These are phyloP conservation scores for Apostichopus californicus DNA, from an alignment of 35 echinoderm and acorn worm species.

Conservation along the genomic window DNA sequence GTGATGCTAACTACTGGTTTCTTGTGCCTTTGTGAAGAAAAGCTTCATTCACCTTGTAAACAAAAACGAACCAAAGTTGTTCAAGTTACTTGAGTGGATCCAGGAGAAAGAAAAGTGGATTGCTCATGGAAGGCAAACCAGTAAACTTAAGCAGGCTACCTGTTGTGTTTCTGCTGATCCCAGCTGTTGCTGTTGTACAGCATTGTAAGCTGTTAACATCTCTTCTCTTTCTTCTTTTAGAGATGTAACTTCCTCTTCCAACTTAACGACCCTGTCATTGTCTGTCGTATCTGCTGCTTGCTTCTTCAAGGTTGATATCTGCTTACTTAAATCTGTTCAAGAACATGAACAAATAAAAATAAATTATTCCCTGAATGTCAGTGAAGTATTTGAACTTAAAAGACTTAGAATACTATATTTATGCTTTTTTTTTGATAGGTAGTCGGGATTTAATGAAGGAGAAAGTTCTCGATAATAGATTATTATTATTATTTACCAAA, in stretches of 20 bases:
- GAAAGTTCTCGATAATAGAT: too few relatives aligned
- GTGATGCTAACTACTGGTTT: background rate
- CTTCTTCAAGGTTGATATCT: constrained; percentile 50
- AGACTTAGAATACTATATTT: too few relatives aligned
- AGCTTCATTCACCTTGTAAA: too few relatives aligned
- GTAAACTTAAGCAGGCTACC: background rate
- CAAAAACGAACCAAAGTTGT: too few relatives aligned
- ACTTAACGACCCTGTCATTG: constrained; percentile 6
- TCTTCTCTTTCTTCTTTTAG: constrained; percentile 68
- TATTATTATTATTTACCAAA: too few relatives aligned
- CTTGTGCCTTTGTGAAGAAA: background rate
- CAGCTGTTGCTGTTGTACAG: constrained; percentile 80
- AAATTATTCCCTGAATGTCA: too few relatives aligned
- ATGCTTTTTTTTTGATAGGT: too few relatives aligned
- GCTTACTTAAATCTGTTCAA: constrained; percentile 40
- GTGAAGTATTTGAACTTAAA: too few relatives aligned
- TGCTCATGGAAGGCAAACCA: background rate
- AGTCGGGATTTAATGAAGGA: too few relatives aligned
- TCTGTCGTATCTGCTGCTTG: constrained; percentile 24
- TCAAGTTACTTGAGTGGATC: background rate
- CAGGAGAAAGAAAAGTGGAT: background rate
- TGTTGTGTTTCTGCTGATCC: constrained; percentile 70
- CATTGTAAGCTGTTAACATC: constrained; percentile 78
- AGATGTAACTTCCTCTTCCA: constrained; percentile 63
- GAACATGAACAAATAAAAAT: constrained; percentile 25